These are phyloP conservation scores for Crioceris asparagi DNA, from an alignment of 2,888 invertebrate species.

Conservation along the genomic window DNA sequence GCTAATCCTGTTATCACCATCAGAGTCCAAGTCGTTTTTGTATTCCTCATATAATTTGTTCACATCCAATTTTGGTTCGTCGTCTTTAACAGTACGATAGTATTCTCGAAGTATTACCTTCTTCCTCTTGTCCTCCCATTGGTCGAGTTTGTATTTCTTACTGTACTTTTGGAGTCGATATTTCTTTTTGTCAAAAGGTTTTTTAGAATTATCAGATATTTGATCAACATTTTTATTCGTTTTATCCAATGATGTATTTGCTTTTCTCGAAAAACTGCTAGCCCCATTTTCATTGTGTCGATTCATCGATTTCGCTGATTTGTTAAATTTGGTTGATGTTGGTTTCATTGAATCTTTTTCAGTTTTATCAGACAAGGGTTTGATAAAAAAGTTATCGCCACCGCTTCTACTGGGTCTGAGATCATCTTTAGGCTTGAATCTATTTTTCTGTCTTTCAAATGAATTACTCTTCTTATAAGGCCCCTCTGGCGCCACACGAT, in stretches of 20 bases:
- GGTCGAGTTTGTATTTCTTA: constrained; percentile 56
- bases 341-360: too few species aligned
- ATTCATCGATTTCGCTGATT: neutral
- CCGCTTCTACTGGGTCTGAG: too few species aligned
- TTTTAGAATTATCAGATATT: constrained; percentile 32
- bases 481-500: too few species aligned
- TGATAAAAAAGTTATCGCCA: too few species aligned
- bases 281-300: neutral
- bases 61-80: constrained; percentile 39
- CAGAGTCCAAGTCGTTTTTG: constrained; percentile 10
- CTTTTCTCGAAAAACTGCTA: neutral
- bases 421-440: too few species aligned
- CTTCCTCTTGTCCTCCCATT: constrained; percentile 57
- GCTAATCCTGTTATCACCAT: constrained; percentile 11
- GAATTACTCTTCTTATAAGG: too few species aligned
- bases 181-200: constrained; percentile 55
- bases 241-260: too few species aligned
- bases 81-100: constrained; percentile 43
- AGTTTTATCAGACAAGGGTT: too few species aligned
- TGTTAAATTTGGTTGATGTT: too few species aligned
- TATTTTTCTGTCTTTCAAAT: too few species aligned
- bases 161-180: constrained; percentile 59
- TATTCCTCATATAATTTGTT: constrained; percentile 40
- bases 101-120: constrained; percentile 46
- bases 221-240: neutral